Evolutionary conservation across 2,797 vertebrate species (phyloP).

Genomic region (Craterocephalus amniculus): DNA sequence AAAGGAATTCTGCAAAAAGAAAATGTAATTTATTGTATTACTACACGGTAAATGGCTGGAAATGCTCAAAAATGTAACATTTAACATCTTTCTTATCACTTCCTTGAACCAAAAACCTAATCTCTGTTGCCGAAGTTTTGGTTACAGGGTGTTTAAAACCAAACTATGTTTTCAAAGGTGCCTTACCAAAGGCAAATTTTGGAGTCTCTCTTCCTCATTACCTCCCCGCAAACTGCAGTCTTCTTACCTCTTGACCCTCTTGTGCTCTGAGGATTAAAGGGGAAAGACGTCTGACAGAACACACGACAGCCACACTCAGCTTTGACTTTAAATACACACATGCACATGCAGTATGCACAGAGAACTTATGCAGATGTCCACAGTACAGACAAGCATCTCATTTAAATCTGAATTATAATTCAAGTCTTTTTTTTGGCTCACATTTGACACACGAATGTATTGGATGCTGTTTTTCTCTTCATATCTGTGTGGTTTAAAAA

Average conservation of each 20-base stretch:
- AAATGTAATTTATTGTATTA: background rate
- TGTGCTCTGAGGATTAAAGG: conserved; percentile 76
- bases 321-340: conserved; percentile 30
- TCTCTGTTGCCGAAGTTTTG: conserved; percentile 20
- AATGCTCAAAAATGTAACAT: background rate
- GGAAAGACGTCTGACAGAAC: conserved; percentile 69
- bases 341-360: conserved; percentile 11
- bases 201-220: conserved; percentile 46
- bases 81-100: background rate
- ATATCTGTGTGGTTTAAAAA: conserved; percentile 33
- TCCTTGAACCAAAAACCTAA: conserved; percentile 1
- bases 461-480: conserved; percentile 27
- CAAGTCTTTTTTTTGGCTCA: conserved; percentile 9
- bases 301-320: conserved; percentile 71
- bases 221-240: no score
- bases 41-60: background rate
- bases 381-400: conserved; percentile 36
- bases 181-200: conserved; percentile 35
- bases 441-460: conserved; percentile 16
- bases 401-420: conserved; percentile 30
- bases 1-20: background rate
- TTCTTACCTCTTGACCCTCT: conserved; percentile 75
- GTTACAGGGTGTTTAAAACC: conserved; percentile 23
- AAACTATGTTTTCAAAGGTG: conserved; percentile 5
- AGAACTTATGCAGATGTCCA: conserved; percentile 32